Percentiles rank a stretch among this genome's conserved stretches.
phyloP scores from a whole-genome alignment of 2,888 invertebrate species.

The Cetonia aurata region DNA sequence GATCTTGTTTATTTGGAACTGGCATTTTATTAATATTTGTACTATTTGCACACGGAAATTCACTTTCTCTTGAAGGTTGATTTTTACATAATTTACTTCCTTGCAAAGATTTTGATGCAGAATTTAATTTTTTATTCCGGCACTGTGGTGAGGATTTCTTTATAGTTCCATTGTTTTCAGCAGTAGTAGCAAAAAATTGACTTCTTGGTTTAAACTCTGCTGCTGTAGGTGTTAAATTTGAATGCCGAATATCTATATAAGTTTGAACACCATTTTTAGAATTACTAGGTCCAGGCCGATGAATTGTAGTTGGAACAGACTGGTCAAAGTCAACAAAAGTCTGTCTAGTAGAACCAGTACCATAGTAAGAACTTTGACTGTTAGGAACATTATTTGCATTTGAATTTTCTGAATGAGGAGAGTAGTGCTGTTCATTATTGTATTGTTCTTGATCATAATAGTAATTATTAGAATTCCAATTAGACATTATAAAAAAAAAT shows the following conservation, averaged over 20 bases:
- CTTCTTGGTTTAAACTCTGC: slow-evolving; percentile 50
- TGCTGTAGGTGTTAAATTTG: slow-evolving; percentile 50
- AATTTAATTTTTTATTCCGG: slow-evolving; percentile 25
- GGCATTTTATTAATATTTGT: slow-evolving; percentile 12
- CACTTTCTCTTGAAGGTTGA: not conserved
- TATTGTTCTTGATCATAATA: slow-evolving; percentile 18
- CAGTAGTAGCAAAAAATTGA: not conserved
- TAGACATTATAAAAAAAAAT: slow-evolving; percentile 19
- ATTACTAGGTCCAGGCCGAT: slow-evolving; percentile 4
- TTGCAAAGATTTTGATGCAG: not conserved
- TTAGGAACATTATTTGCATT: not conserved
- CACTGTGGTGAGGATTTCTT: slow-evolving; percentile 24
- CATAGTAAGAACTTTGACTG: not conserved
- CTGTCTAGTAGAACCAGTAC: not conserved
- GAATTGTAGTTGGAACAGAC: not conserved
- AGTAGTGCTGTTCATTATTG: not conserved
- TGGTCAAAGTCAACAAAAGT: not conserved
- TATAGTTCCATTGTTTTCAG: slow-evolving; percentile 30
- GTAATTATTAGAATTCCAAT: slow-evolving; percentile 29
- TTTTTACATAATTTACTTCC: not conserved
- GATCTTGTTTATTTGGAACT: slow-evolving; percentile 10
- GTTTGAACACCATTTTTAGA: slow-evolving; percentile 15
- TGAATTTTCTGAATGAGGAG: not conserved
- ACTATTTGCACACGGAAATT: not conserved
- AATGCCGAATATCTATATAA: slow-evolving; percentile 33